These are phyloP conservation scores for Eremophila alpestris DNA, from an alignment of 2,797 vertebrate species.

Conservation along the genomic window DNA sequence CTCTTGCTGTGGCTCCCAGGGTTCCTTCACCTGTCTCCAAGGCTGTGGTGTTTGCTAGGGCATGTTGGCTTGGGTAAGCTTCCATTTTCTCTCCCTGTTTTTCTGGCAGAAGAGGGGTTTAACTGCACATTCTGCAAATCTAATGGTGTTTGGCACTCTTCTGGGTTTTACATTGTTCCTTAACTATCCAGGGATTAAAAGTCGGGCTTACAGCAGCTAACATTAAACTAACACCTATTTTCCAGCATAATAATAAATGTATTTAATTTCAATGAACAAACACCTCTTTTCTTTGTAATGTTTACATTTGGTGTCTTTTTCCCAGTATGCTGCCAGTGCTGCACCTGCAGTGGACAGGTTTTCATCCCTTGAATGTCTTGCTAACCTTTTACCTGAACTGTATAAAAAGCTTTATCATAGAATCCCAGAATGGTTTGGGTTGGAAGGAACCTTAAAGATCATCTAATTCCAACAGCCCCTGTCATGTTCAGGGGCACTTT, in stretches of 20 bases:
- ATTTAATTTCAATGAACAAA: not conserved
- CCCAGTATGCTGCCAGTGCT: not conserved
- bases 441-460: not conserved
- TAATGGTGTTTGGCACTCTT: not conserved
- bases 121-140: not conserved
- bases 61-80: not conserved
- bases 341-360: not conserved
- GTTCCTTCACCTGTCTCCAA: not conserved
- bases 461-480: not conserved
- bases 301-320: not conserved
- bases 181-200: not conserved
- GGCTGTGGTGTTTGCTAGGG: not conserved
- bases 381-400: not conserved
- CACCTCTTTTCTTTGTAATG: not conserved
- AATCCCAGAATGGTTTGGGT: not conserved
- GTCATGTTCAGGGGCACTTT: not conserved
- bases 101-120: not conserved
- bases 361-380: not conserved
- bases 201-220: not conserved
- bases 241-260: not conserved
- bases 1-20: not conserved
- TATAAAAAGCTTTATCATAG: not conserved
- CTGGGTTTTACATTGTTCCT: not conserved
- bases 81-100: not conserved
- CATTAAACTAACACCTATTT: not conserved